Conservation (phyloP, 2,888 invertebrate species). For the Leptarthrus brevirostris region DNA sequence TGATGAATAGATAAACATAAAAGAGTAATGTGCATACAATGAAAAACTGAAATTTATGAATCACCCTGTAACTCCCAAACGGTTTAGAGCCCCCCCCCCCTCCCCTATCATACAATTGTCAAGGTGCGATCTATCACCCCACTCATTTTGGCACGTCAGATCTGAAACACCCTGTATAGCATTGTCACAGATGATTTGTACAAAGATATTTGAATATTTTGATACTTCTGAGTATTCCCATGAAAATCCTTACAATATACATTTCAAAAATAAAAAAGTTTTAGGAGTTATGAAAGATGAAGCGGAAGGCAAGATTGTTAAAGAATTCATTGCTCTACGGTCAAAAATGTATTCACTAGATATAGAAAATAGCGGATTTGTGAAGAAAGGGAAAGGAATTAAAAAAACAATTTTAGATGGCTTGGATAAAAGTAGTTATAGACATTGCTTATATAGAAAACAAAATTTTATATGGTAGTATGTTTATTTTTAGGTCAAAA, state of each 20-base stretch:
- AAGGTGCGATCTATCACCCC: too few species aligned
- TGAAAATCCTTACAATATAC: conserved; percentile 57
- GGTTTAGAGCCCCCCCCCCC: too few species aligned
- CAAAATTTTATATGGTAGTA: conserved; percentile 14
- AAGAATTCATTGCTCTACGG: conserved; percentile 49
- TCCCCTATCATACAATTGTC: too few species aligned
- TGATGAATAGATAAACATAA: too few species aligned
- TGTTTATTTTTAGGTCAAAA: conserved; percentile 36
- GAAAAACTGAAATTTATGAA: too few species aligned
- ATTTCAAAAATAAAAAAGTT: conserved; percentile 38
- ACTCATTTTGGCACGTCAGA: too few species aligned
- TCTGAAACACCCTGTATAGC: too few species aligned
- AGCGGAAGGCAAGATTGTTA: conserved; percentile 41
- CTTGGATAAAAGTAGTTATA: conserved; percentile 13
- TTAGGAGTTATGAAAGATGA: conserved; percentile 55
- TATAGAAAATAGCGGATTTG: background rate
- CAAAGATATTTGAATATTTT: conserved; percentile 55
- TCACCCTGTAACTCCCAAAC: too few species aligned
- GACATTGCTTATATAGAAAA: conserved; percentile 44
- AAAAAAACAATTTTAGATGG: conserved; percentile 5
- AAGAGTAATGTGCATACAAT: too few species aligned
- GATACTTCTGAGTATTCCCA: conserved; percentile 59
- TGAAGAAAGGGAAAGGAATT: conserved; percentile 46
- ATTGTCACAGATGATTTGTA: conserved; percentile 52
- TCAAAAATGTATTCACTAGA: conserved; percentile 50